A percentile compares a stretch with the other conserved stretches of the same genome.
These are phyloP conservation scores for Magallana ariakensis DNA, from an alignment of 1,140 invertebrate species.

Conservation along the genomic window DNA sequence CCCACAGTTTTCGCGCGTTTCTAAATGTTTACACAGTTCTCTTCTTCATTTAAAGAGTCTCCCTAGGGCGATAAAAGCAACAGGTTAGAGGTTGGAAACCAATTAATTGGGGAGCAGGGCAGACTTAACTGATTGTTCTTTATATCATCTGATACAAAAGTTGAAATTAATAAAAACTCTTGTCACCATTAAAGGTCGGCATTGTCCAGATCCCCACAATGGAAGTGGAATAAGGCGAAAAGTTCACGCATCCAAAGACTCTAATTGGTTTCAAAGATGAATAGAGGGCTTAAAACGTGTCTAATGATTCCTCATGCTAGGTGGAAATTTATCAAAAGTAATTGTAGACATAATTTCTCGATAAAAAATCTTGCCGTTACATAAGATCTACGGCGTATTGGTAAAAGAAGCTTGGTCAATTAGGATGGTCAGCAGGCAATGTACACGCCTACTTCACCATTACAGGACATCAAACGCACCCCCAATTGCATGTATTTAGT, in stretches of 20 bases:
- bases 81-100: constrained; percentile 8
- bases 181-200: constrained; percentile 29
- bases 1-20: neutral
- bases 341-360: no score
- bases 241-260: constrained; percentile 22
- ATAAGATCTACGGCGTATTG: neutral
- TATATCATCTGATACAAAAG: constrained; percentile 25
- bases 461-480: constrained; percentile 24
- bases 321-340: constrained; percentile 3
- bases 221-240: constrained; percentile 27
- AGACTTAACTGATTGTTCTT: constrained; percentile 1
- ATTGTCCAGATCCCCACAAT: constrained; percentile 16
- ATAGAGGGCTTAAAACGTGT: neutral
- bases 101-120: constrained; percentile 11
- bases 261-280: constrained; percentile 27
- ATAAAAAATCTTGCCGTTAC: constrained; percentile 7
- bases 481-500: constrained; percentile 21
- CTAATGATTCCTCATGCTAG: neutral
- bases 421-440: constrained; percentile 13
- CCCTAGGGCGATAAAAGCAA: neutral
- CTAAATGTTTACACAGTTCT: neutral
- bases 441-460: neutral
- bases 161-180: constrained; percentile 26
- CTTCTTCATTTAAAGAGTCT: neutral
- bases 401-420: constrained; percentile 24